These are phyloP conservation scores for Nomada ferruginata DNA, from an alignment of 2,888 invertebrate genomes.

Conservation along the genomic window DNA sequence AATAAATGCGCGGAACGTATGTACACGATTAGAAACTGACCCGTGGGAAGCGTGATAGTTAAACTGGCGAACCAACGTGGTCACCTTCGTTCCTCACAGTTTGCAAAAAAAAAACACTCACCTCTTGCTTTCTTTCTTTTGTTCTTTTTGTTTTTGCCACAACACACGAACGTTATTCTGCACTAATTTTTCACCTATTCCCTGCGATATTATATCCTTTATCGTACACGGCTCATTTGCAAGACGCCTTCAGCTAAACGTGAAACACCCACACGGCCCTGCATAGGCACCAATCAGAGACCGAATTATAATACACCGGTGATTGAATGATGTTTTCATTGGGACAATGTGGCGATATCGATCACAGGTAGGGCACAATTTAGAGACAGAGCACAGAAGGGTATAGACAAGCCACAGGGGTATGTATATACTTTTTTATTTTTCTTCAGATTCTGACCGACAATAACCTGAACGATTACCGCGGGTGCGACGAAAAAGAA, in stretches of 20 bases:
- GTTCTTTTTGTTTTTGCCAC: not conserved
- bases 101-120: conserved; percentile 13
- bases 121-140: not conserved
- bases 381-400: conserved; percentile 14
- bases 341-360: conserved; percentile 14
- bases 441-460: too few species aligned
- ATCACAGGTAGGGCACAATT: not conserved
- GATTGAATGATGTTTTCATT: not conserved
- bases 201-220: conserved; percentile 39
- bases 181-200: conserved; percentile 20
- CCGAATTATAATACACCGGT: not conserved
- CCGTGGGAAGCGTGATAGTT: not conserved
- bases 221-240: conserved; percentile 27
- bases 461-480: not conserved
- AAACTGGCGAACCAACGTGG: not conserved
- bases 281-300: conserved; percentile 12
- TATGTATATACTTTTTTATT: too few species aligned
- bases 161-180: conserved; percentile 7
- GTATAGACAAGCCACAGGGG: not conserved
- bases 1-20: not conserved
- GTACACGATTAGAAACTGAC: not conserved
- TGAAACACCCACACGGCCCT: conserved; percentile 35
- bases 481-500: not conserved
- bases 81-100: not conserved
- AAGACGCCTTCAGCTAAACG: not conserved